Evolutionary conservation across 2,797 vertebrate genomes (phyloP), one percentile per base, ranked within the genome.

Genomic region (Pangasius djambal): DNA sequence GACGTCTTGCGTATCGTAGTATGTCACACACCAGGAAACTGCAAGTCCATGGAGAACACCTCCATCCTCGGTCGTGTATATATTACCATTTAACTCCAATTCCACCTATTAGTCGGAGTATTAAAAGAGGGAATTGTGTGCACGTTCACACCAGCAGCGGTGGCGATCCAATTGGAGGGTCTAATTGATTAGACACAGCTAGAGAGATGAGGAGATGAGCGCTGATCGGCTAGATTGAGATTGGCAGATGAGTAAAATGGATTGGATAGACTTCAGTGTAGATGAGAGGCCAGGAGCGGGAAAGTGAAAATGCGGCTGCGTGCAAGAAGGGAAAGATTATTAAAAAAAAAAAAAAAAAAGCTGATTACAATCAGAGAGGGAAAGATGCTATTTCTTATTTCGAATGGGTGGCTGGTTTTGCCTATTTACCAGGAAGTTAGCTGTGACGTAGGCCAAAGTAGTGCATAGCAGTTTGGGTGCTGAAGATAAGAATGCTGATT

Each of bases 201-300:
- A 90, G 94, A 96, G 93, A 91, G 95, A 95, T 94, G 93, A 94
- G 93, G 93, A 94, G 95, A 95, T 94, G 93, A 92, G 92, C 92
- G 90, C 37, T 90, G 94, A 96, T 95, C 92, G 89, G 92, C 92
- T 92, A 95, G 94, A 96, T 96, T 94, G 95, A 96, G 96, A 97
- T 96, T 96, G 95, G 95, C 96, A 96, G 94, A 95, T 94, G 95
- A 91, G 93, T 94, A 94, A 96, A 97, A 96, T 95, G 95, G 94
- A 96, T 95, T 95, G 94, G 95, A 96, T 95, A 93, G 95, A 96
- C 91, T 87, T 91, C 93, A 94, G 91, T 93, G 94, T 91, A 94
- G 93, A 95, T 95, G 95, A 96, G 92, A 88, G 92, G 94, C 93
- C 93, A 93, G 93, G 52, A 75, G 88, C 91, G 89, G 91, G 91